phyloP scores from a whole-genome alignment of 2,797 vertebrate species.

The Harpagifer antarcticus region DNA sequence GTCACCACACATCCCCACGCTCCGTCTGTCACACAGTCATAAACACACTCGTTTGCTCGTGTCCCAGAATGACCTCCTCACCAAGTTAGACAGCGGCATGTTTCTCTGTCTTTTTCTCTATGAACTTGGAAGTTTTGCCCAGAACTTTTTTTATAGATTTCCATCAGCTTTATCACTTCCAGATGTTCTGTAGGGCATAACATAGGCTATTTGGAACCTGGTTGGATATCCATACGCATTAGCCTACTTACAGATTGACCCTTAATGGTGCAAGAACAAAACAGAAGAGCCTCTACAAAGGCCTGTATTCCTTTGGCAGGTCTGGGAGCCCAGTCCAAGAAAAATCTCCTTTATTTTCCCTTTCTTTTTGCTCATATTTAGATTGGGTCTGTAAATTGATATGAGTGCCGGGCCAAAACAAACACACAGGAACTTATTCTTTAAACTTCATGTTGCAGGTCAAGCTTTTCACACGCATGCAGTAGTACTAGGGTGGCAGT shows the following conservation, averaged over 20 bases:
- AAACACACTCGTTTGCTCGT: slow-evolving; percentile 48
- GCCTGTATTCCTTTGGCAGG: slow-evolving; percentile 47
- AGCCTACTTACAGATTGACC: slow-evolving; percentile 26
- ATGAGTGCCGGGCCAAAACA: slow-evolving; percentile 69
- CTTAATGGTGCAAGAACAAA: slow-evolving; percentile 40
- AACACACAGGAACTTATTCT: slow-evolving; percentile 69
- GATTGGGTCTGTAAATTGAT: slow-evolving; percentile 74
- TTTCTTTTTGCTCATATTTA: slow-evolving; percentile 64
- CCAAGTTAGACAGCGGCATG: slow-evolving; percentile 55
- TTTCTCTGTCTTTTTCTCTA: slow-evolving; percentile 43
- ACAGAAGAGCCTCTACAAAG: slow-evolving; percentile 27
- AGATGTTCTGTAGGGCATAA: background rate
- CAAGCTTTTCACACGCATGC: slow-evolving; percentile 72
- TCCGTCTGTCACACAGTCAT: slow-evolving; percentile 40
- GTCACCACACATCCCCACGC: slow-evolving; percentile 50
- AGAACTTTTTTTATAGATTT: slow-evolving; percentile 36
- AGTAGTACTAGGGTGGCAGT: slow-evolving; percentile 35
- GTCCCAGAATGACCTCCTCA: slow-evolving; percentile 62
- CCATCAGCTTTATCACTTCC: slow-evolving; percentile 7
- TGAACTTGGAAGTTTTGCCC: slow-evolving; percentile 55
- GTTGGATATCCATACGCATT: slow-evolving; percentile 9
- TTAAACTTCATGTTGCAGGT: slow-evolving; percentile 73
- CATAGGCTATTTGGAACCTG: slow-evolving; percentile 8
- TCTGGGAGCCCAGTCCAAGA: slow-evolving; percentile 59
- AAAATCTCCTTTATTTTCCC: slow-evolving; percentile 54